Base-by-base conservation (phyloP, 1,140 invertebrate genomes). In the Brachionus paranguensis region DNA sequence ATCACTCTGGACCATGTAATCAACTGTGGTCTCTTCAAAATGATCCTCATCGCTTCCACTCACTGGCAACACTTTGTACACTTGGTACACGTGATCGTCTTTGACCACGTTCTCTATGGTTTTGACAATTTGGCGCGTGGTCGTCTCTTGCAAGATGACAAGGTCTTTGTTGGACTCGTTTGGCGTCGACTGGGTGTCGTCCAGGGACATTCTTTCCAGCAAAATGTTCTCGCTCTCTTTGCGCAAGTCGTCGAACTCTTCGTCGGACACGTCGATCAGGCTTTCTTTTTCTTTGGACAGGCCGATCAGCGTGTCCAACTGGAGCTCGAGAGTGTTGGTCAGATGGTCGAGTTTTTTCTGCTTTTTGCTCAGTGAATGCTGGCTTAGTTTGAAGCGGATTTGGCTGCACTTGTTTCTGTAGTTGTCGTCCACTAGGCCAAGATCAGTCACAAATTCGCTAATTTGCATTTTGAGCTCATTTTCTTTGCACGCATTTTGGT, bases 151-250 rank as follows among this genome's bases (percentile, higher is more conserved):
- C 17, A 72, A 43, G 17, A 72, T n/a, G 12, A 72, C n/a, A 7
- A 72, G 20, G 3, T 72, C 68, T 43, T 72, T 72, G 0, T 72
- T 72, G 3, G 68, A 72, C 33, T 72, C 41, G 17, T 37, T 79
- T 7, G 76, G 76, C 29, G 43, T 60, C 14, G 76, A 79, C 8
- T 79, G 76, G 14, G 78, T 81, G 10, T 81, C 78, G 24, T 81
- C 53, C n/a, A 81, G 37, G 3, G 53, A 64, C 53, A 79, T 64
- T 37, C 45, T 29, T 79, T 81, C 78, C 1, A 81, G 24, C 33
- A 81, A 29, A 41, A 81, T 81, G 41, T 68, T 81, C 7, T 60
- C 78, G 60, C 43, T 76, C 17, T 76, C 72, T 50, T 76, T 76
- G 43, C 72, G 20, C 43, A 76, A 76, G 27, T 76, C 72, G 27